Evolutionary conservation across 2,797 vertebrate species (phyloP).

Genomic region (Acrocephalus scirpaceus): DNA sequence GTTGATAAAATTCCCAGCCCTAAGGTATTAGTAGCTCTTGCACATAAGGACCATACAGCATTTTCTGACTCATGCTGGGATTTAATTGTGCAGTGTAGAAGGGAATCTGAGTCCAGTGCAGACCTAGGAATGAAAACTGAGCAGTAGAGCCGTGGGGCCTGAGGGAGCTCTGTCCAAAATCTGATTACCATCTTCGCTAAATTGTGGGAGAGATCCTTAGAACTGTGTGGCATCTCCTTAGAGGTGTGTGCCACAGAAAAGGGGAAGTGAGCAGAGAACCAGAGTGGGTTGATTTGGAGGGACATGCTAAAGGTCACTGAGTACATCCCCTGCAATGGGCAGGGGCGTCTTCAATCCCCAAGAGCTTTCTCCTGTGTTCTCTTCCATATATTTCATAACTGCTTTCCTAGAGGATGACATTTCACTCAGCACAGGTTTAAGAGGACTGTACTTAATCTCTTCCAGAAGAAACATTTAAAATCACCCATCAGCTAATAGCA

Average conservation of each 20-base stretch:
- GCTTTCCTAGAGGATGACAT: background rate
- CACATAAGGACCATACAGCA: background rate
- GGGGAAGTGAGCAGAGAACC: background rate
- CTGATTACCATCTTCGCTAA: background rate
- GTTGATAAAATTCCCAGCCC: background rate
- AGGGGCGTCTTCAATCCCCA: background rate
- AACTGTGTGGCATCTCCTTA: background rate
- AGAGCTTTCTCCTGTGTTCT: rapidly evolving
- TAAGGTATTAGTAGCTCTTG: background rate
- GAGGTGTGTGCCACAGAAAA: background rate
- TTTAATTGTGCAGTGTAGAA: background rate
- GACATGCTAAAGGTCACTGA: background rate
- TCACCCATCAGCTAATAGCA: background rate
- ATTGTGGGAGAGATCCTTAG: background rate
- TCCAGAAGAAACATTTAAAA: background rate
- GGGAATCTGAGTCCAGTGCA: background rate
- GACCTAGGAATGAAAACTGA: background rate
- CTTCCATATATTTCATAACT: background rate
- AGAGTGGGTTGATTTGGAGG: background rate
- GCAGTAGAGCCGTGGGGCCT: background rate
- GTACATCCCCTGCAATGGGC: background rate
- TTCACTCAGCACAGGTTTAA: background rate
- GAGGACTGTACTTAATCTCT: background rate
- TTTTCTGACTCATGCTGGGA: background rate
- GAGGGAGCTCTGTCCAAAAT: background rate